Conservation (phyloP, 2,888 invertebrate species). For the Stenoptilia bipunctidactyla region DNA sequence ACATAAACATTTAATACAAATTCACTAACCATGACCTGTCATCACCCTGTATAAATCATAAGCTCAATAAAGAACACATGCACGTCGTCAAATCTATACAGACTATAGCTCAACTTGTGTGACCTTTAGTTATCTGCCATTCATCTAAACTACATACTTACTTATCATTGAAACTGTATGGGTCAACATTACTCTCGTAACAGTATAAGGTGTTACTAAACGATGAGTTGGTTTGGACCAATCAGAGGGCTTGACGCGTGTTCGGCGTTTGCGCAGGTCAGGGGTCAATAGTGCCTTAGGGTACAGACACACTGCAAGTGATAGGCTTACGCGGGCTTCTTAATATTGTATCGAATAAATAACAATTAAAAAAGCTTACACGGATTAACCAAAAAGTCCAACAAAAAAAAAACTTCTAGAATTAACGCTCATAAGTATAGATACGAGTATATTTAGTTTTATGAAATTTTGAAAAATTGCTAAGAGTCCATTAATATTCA, state of each 20-base stretch:
- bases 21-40: not conserved
- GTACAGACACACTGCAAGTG: slow-evolving; percentile 4
- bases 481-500: too few relatives aligned
- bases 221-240: slow-evolving; percentile 24
- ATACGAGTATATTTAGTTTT: too few relatives aligned
- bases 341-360: too few relatives aligned
- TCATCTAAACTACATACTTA: slow-evolving; percentile 1
- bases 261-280: slow-evolving; percentile 37
- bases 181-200: not conserved
- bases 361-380: too few relatives aligned
- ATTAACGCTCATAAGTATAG: too few relatives aligned
- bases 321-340: too few relatives aligned
- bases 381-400: too few relatives aligned
- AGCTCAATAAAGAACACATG: not conserved
- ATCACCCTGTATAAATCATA: not conserved
- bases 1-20: not conserved
- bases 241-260: slow-evolving; percentile 57
- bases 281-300: slow-evolving; percentile 40
- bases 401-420: too few relatives aligned
- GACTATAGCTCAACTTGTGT: not conserved
- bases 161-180: not conserved
- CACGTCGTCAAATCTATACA: too few relatives aligned
- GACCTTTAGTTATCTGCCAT: not conserved
- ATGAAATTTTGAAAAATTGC: too few relatives aligned
- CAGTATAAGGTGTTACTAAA: not conserved